Percentiles rank a stretch among this genome's conserved stretches.
Evolutionary conservation across 2,113 vertebrate species (phyloP).

Genomic region (Ardeotis arabs): DNA sequence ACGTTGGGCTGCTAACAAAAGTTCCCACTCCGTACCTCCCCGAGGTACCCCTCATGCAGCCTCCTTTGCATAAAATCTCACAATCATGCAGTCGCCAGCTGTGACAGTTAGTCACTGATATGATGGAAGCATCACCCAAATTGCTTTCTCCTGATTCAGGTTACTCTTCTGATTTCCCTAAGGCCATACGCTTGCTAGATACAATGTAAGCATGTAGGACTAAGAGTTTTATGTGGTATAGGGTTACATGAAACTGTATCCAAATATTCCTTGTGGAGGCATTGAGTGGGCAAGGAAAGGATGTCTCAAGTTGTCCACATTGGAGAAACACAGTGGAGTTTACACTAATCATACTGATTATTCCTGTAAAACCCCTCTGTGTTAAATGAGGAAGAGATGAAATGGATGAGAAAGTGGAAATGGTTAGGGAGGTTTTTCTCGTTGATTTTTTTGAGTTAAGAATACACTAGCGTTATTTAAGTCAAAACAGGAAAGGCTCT

Average conservation of each 20-base stretch:
- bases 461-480: background rate
- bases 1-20: background rate
- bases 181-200: background rate
- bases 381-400: background rate
- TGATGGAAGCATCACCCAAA: background rate
- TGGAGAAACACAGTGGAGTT: background rate
- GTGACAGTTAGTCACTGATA: background rate
- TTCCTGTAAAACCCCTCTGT: background rate
- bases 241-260: background rate
- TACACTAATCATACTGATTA: background rate
- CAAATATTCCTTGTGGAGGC: background rate
- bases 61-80: background rate
- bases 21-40: background rate
- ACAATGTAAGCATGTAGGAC: background rate
- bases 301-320: background rate
- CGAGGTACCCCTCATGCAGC: accelerated
- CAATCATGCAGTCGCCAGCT: background rate
- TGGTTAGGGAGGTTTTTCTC: background rate
- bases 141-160: background rate
- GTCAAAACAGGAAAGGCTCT: background rate
- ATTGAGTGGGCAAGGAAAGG: background rate
- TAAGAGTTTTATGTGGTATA: background rate
- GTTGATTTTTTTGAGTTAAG: background rate
- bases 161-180: background rate
- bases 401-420: background rate